Evolutionary conservation across 2,113 vertebrate species (phyloP).

Genomic region (Cettia cetti): DNA sequence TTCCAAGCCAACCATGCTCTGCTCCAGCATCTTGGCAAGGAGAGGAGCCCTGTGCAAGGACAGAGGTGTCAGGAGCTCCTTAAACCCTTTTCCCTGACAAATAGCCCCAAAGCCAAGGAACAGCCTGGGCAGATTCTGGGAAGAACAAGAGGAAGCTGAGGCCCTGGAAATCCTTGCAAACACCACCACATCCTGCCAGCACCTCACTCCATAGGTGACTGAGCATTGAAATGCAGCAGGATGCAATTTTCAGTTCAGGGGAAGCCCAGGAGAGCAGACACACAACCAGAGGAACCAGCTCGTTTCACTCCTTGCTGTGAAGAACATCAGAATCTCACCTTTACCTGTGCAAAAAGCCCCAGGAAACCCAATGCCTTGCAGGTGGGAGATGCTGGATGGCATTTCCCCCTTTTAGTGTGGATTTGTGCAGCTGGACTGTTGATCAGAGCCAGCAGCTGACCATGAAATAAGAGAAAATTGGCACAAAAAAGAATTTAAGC

Average conservation of each 20-base stretch:
- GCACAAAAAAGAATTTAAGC: background rate
- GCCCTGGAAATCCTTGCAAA: background rate
- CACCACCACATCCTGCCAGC: background rate
- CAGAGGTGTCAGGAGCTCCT: background rate
- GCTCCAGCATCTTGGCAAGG: background rate
- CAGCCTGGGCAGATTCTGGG: background rate
- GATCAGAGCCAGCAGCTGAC: background rate
- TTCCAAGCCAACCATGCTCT: rapidly evolving
- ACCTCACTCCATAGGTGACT: rapidly evolving
- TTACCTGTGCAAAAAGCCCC: background rate
- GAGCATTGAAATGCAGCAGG: rapidly evolving
- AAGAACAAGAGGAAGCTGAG: background rate
- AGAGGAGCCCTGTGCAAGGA: background rate
- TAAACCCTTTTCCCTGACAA: background rate
- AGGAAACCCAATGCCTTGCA: background rate
- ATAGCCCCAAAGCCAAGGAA: background rate
- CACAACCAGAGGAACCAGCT: background rate
- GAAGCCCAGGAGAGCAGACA: background rate
- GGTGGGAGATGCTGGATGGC: background rate
- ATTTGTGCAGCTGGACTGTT: background rate
- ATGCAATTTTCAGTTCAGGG: background rate
- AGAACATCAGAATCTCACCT: background rate
- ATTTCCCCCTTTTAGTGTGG: background rate
- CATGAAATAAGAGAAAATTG: background rate
- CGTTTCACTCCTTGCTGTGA: background rate